A percentile compares a stretch with the other conserved stretches of the same genome.
Conservation (phyloP, 2,797 vertebrate genomes). For the Coregonus ussuriensis region DNA sequence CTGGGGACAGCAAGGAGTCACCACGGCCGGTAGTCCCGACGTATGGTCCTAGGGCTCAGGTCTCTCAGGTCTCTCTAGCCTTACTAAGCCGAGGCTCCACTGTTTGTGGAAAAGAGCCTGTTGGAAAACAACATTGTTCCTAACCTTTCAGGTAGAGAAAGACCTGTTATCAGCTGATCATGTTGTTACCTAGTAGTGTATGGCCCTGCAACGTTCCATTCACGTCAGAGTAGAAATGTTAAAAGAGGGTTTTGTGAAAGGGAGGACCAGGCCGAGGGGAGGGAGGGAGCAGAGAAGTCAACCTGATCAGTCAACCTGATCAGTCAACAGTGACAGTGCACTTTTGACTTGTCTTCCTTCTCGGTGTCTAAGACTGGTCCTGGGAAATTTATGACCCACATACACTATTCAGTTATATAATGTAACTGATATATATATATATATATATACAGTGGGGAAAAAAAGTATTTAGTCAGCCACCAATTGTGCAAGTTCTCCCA, state of each 20-base stretch:
- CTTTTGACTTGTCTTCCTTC: slow-evolving; percentile 6
- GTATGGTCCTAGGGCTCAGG: no score
- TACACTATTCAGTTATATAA: background rate
- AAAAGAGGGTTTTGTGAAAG: slow-evolving; percentile 10
- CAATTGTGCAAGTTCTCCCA: no score
- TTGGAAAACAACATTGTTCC: slow-evolving; percentile 5
- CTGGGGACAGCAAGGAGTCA: no score
- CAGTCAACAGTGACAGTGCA: background rate
- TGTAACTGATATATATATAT: no score
- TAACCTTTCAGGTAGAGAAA: slow-evolving; percentile 40
- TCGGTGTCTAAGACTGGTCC: background rate
- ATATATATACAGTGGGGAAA: no score
- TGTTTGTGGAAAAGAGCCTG: background rate
- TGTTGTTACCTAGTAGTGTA: background rate
- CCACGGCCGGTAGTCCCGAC: no score
- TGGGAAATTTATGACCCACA: slow-evolving; percentile 11
- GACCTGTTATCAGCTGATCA: slow-evolving; percentile 23
- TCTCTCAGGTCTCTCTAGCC: no score
- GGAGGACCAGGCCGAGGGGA: slow-evolving; percentile 21
- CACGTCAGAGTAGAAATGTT: background rate
- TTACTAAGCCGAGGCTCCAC: background rate
- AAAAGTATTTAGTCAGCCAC: no score
- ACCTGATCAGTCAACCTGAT: slow-evolving; percentile 1
- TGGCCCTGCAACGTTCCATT: background rate
- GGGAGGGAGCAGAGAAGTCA: slow-evolving; percentile 3